phyloP scores from a whole-genome alignment of 2,888 invertebrate species.

The Spilarctia lutea region DNA sequence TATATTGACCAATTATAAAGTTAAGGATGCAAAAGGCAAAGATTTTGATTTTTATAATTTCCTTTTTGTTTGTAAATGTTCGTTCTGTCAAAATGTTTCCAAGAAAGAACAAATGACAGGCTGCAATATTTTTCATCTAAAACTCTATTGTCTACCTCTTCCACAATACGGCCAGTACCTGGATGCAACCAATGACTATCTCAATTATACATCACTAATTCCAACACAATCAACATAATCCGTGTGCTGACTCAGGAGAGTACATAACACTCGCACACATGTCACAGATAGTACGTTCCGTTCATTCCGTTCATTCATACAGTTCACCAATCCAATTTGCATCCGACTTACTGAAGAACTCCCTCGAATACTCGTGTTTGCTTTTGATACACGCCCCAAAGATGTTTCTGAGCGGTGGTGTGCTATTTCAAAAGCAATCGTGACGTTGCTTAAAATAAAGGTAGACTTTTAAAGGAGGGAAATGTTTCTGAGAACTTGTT shows the following conservation, averaged over 20 bases:
- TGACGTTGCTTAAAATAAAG: constrained; percentile 1
- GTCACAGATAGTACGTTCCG: background rate
- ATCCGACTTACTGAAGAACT: constrained; percentile 6
- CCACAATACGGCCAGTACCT: background rate
- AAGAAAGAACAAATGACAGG: no score
- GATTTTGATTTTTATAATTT: no score
- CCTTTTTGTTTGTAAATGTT: no score
- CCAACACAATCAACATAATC: background rate
- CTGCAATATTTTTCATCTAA: background rate
- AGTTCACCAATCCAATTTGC: constrained; percentile 5
- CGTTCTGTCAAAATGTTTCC: background rate
- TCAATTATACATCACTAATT: background rate
- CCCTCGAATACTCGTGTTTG: background rate
- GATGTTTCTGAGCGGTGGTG: constrained; percentile 1
- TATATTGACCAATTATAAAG: background rate
- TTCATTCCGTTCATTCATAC: background rate
- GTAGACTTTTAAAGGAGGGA: background rate
- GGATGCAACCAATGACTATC: background rate
- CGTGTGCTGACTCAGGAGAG: background rate
- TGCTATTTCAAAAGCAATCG: constrained; percentile 6
- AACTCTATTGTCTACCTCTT: background rate
- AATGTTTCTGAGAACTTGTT: background rate
- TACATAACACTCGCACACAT: background rate
- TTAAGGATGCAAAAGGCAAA: background rate
- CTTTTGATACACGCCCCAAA: constrained; percentile 9